Evolutionary conservation across 2,113 vertebrate genomes (phyloP).

Genomic region (Rostratula benghalensis): DNA sequence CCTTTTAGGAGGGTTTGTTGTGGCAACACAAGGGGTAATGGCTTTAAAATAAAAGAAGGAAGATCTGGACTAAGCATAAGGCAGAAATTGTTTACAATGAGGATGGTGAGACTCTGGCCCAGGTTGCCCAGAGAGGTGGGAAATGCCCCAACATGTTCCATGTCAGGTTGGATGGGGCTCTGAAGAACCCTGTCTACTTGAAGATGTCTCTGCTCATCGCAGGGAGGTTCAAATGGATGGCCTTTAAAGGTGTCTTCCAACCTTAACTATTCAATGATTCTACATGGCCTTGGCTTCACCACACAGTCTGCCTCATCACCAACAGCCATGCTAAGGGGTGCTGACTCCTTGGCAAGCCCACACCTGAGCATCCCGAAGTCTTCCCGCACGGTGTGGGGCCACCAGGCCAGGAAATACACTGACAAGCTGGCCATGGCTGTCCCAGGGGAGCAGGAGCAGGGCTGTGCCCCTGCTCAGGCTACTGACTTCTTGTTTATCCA

Average conservation of each 20-base stretch:
- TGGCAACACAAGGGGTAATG: neutral
- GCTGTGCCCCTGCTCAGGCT: neutral
- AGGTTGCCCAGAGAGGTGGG: neutral
- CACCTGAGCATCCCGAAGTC: rapidly evolving
- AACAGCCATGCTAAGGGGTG: too few relatives aligned
- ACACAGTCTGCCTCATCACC: rapidly evolving
- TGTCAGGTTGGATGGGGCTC: neutral
- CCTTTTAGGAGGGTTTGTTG: neutral
- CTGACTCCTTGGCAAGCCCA: neutral
- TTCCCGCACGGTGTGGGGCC: neutral
- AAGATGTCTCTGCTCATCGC: neutral
- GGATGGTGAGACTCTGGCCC: neutral
- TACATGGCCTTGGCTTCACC: neutral
- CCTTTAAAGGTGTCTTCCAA: neutral
- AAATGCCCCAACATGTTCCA: neutral
- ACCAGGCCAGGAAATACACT: too few relatives aligned
- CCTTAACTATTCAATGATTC: neutral
- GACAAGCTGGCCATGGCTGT: neutral
- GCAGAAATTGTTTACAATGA: neutral
- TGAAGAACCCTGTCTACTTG: neutral
- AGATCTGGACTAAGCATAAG: neutral
- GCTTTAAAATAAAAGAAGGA: neutral
- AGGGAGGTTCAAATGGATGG: neutral
- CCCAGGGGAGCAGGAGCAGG: neutral
- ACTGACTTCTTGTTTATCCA: neutral